Evolutionary conservation across 2,113 vertebrate genomes (phyloP).

Genomic region (Mola mola): DNA sequence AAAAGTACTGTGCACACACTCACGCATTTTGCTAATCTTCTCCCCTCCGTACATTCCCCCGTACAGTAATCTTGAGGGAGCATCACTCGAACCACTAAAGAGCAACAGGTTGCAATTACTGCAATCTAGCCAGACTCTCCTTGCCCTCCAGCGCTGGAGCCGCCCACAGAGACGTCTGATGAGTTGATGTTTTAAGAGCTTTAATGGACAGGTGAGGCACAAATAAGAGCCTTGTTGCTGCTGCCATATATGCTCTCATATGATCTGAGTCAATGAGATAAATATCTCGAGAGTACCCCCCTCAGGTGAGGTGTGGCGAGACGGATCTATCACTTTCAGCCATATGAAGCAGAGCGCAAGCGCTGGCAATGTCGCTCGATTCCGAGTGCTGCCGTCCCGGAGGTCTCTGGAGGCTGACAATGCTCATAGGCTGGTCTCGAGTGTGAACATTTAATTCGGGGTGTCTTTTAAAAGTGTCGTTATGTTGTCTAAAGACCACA

Average conservation of each 20-base stretch:
- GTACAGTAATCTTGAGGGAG: constrained; percentile 46
- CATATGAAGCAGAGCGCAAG: no score
- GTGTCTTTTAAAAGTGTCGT: constrained; percentile 39
- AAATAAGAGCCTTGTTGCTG: constrained; percentile 34
- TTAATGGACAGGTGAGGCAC: constrained; percentile 61
- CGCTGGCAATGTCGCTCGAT: background rate
- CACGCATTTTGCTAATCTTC: constrained; percentile 19
- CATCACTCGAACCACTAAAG: constrained; percentile 62
- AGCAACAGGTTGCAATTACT: constrained; percentile 64
- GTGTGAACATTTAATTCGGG: constrained; percentile 31
- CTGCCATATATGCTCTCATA: background rate
- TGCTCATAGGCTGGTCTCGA: background rate
- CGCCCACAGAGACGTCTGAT: constrained; percentile 44
- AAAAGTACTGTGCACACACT: constrained; percentile 27
- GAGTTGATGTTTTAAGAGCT: constrained; percentile 69
- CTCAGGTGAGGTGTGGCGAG: no score
- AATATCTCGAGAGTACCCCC: no score
- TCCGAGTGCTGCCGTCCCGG: background rate
- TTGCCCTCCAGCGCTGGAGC: constrained; percentile 55
- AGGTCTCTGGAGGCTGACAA: background rate
- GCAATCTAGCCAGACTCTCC: constrained; percentile 40
- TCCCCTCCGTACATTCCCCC: constrained; percentile 18
- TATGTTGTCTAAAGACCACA: constrained; percentile 40
- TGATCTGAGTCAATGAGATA: constrained; percentile 22
- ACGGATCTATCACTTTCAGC: no score